Evolutionary conservation across 1,140 invertebrate genomes (phyloP), one percentile per base, ranked within the genome.

Genomic region (Bombus breviceps): DNA sequence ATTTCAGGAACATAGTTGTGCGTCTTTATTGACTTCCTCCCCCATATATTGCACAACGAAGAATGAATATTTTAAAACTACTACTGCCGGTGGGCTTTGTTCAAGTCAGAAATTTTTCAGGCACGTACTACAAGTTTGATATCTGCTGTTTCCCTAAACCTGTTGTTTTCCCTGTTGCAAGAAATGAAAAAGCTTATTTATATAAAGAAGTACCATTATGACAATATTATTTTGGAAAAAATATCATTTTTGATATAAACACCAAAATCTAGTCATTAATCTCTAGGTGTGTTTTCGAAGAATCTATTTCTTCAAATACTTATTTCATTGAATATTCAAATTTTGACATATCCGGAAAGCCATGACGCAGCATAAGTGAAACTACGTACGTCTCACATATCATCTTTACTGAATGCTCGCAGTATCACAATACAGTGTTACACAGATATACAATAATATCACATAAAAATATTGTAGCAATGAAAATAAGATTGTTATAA

Each of bases 41-140:
- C 1, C 6, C 0, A 62, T 59, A 68, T 53, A 41, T 64, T 62
- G n/a, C n/a, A 37, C 32, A 74, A 47, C 62, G 80, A 77, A 89
- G 77, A 93, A 93, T 93, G 93, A 87, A 78, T 81, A 79, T 93
- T 86, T 88, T 93, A 77, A 91, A 87, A 91, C 81, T 86, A 43
- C 41, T 89, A 39, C 81, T 89, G 32, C 87, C 92, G 47, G 37
- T 81, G 69, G 90, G 90, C 32, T 68, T 93, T 57, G 79, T 68
- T 6, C 76, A 86, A 37, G 39, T 91, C 74, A 89, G 92, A 92
- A 92, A 83, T 90, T 91, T 92, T 32, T 73, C 93, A 93, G 92
- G 93, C 92, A 93, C 82, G 93, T 93, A 93, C 59, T 43, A 83
- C n/a, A 71, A 90, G 57, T 81, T 75, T 64, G 8, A 47, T 18